Evolutionary conservation across 2,888 invertebrate genomes (phyloP).

Genomic region (Drosophila sordidula): DNA sequence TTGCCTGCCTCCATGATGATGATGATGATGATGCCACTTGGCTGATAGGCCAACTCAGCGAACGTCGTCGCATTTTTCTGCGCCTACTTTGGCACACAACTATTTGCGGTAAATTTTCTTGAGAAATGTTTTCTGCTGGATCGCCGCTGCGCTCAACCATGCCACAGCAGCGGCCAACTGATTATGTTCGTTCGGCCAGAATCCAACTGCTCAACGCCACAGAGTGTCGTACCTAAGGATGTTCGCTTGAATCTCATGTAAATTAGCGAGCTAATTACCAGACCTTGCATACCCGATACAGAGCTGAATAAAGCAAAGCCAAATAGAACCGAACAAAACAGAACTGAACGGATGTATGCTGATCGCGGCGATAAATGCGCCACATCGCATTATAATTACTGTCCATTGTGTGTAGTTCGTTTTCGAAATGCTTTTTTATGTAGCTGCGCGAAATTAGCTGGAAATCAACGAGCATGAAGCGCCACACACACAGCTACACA

Average conservation of each 20-base stretch:
- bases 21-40: constrained; percentile 68
- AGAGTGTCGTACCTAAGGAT: constrained; percentile 50
- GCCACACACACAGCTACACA: constrained; percentile 46
- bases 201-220: constrained; percentile 6
- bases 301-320: constrained; percentile 20
- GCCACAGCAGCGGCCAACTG: constrained; percentile 40
- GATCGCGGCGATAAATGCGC: constrained; percentile 75
- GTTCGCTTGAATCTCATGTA: constrained; percentile 66
- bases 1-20: constrained; percentile 28
- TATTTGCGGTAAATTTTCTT: constrained; percentile 71
- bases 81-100: constrained; percentile 69
- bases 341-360: constrained; percentile 68
- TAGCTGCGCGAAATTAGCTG: constrained; percentile 69
- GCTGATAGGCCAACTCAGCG: constrained; percentile 69
- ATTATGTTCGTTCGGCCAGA: constrained; percentile 32
- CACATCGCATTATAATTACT: constrained; percentile 76
- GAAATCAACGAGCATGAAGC: constrained; percentile 77
- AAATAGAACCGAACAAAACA: constrained; percentile 35
- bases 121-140: constrained; percentile 51
- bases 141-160: constrained; percentile 1
- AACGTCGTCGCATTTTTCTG: constrained; percentile 69
- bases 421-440: constrained; percentile 46
- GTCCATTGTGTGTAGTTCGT: constrained; percentile 59
- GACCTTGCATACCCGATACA: constrained; percentile 25
- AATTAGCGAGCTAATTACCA: constrained; percentile 71